These are phyloP conservation scores for Protosalanx chinensis DNA, from an alignment of 2,797 vertebrate species.

Conservation along the genomic window DNA sequence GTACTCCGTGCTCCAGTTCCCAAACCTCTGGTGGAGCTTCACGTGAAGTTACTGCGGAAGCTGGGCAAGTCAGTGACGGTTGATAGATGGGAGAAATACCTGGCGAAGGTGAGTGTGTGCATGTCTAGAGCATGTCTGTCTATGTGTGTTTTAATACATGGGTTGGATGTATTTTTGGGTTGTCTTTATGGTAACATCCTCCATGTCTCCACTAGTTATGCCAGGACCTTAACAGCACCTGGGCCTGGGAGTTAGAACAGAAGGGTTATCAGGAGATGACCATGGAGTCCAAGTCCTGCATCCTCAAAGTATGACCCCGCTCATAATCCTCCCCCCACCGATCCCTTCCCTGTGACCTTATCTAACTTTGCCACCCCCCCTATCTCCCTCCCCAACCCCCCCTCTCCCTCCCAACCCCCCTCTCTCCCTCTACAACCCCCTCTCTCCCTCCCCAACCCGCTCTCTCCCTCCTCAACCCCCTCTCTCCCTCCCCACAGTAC, in stretches of 20 bases:
- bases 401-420: neutral
- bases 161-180: neutral
- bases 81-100: conserved; percentile 98
- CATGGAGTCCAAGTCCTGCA: conserved; percentile 91
- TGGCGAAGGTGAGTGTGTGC: conserved; percentile 82
- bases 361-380: neutral
- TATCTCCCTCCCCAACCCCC: neutral
- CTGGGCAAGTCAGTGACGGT: conserved; percentile 91
- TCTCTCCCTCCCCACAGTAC: conserved; percentile 71
- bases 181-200: neutral
- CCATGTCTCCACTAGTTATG: conserved; percentile 78
- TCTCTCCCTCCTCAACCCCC: neutral
- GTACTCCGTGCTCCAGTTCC: conserved; percentile 74
- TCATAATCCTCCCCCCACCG: neutral
- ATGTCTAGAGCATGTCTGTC: neutral
- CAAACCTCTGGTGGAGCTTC: conserved; percentile 92
- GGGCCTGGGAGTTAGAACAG: conserved; percentile 99
- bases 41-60: conserved; percentile 96
- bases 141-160: neutral
- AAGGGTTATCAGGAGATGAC: conserved; percentile 95
- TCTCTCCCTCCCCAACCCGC: neutral
- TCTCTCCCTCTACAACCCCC: neutral
- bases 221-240: conserved; percentile 95
- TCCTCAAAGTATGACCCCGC: conserved; percentile 85
- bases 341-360: neutral